A percentile compares a stretch with the other conserved stretches of the same genome.
phyloP scores from a whole-genome alignment of 2,888 invertebrate genomes.

The Melinopterus prodromus region DNA sequence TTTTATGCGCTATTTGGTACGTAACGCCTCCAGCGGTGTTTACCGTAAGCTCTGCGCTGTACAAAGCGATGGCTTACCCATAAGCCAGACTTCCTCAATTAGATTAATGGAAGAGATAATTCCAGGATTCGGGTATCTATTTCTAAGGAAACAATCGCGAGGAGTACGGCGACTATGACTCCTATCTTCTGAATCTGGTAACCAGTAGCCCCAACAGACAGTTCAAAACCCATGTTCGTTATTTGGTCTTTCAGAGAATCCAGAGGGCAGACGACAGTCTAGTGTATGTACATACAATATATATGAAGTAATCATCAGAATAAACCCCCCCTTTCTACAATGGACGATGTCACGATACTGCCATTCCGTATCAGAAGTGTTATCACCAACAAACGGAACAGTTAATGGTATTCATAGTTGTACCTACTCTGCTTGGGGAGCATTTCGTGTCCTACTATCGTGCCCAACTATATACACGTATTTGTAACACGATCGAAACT shows the following conservation, averaged over 20 bases:
- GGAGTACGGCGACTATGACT: neutral
- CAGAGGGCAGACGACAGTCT: no score
- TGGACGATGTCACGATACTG: neutral
- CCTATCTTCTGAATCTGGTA: neutral
- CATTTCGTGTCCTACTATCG: no score
- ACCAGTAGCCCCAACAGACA: neutral
- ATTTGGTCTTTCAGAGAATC: neutral
- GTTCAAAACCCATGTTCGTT: neutral
- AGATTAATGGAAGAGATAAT: slow-evolving; percentile 44
- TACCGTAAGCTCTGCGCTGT: slow-evolving; percentile 10
- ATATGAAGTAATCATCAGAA: no score
- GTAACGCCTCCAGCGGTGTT: slow-evolving; percentile 26
- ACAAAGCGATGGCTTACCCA: slow-evolving; percentile 6
- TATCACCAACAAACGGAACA: neutral
- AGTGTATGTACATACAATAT: no score
- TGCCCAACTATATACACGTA: no score
- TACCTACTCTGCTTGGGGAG: no score
- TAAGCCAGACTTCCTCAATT: slow-evolving; percentile 42
- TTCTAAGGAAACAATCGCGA: slow-evolving; percentile 16
- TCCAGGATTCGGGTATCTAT: slow-evolving; percentile 15
- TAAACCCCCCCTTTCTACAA: neutral
- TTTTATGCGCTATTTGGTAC: slow-evolving; percentile 37
- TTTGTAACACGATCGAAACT: no score
- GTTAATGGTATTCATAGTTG: neutral
- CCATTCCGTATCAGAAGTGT: neutral